Evolutionary conservation across 2,797 vertebrate genomes (phyloP), one percentile per base, ranked within the genome.

Genomic region (Buceros bicornis): DNA sequence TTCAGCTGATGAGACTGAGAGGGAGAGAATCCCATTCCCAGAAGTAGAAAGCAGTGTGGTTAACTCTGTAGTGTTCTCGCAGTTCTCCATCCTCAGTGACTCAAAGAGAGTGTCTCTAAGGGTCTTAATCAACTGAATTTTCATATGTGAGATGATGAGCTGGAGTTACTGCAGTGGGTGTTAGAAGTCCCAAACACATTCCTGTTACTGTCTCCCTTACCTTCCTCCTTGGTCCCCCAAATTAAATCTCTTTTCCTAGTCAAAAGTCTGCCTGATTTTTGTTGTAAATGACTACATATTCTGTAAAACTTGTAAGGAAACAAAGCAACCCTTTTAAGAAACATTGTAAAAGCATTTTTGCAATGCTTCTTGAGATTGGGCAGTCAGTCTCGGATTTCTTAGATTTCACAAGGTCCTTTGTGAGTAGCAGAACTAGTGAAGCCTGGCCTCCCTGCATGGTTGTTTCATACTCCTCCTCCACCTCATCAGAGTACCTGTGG

Each of bases 1-100:
- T 91, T 86, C 79, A 62, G 58, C 22, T 90, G 79, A 88, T 58
- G 82, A 86, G 61, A 93, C 57, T 53, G 71, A 54, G 53, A 74
- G 56, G 65, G 18, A 61, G 37, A 84, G n/a, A 72, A 57, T 74
- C 47, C 90, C 71, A 64, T 58, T 87, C 94, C 50, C 21, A 80
- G 37, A n/a, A 47, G 57, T 54, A 31, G 67, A 86, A 92, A 86
- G 25, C 13, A 83, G 8, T 2, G 0, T 54, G 31, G 17, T 84
- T 62, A 93, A 67, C 74, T 77, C 45, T 71, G 18, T 61, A 50
- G 33, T 35, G 42, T 61, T 82, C 45, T 5, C 54, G 45, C 12
- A 22, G 19, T 61, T 80, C 37, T 87, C 16, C 2, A 4, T 87
- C 29, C 67, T 53, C 57, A 43, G 24, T 35, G 29, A 40, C 45